A percentile compares a stretch with the other conserved stretches of the same genome.
Evolutionary conservation across 2,888 invertebrate species (phyloP).

Genomic region (Aphodius sticticus): DNA sequence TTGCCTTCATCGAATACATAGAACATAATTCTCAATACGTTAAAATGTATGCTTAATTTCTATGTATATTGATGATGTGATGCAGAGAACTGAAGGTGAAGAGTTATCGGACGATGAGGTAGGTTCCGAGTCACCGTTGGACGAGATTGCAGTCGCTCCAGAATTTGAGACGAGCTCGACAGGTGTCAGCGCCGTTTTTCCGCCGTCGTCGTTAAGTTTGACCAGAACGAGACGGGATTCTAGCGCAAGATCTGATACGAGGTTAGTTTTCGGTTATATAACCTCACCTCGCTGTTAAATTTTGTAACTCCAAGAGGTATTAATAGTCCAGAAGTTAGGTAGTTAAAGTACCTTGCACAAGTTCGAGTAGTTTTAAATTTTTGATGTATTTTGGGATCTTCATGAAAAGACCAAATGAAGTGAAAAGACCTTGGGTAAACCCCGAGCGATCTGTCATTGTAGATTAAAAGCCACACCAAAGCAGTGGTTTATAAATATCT

Average conservation of each 20-base stretch:
- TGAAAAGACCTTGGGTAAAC: no score
- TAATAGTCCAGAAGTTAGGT: no score
- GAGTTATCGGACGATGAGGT: conserved; percentile 87
- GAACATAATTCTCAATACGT: not conserved
- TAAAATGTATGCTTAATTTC: not conserved
- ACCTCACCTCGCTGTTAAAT: no score
- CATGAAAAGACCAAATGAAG: conserved; percentile 19
- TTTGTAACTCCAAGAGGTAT: no score
- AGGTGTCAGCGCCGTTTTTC: conserved; percentile 64
- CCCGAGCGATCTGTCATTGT: no score
- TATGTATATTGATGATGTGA: not conserved
- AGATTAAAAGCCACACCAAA: no score
- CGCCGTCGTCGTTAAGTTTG: conserved; percentile 71
- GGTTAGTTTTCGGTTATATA: conserved; percentile 54
- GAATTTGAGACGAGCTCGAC: conserved; percentile 65
- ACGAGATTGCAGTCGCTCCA: conserved; percentile 71
- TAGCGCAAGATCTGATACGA: conserved; percentile 72
- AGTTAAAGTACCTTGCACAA: no score
- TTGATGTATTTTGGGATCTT: conserved; percentile 5
- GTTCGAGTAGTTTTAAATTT: no score
- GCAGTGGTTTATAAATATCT: no score
- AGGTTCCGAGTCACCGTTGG: conserved; percentile 82
- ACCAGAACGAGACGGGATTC: conserved; percentile 70
- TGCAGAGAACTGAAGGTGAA: conserved; percentile 69
- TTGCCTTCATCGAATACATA: not conserved